A percentile compares a stretch with the other conserved stretches of the same genome.
Evolutionary conservation across 1,140 invertebrate species (phyloP).

Genomic region (Aphis gossypii): DNA sequence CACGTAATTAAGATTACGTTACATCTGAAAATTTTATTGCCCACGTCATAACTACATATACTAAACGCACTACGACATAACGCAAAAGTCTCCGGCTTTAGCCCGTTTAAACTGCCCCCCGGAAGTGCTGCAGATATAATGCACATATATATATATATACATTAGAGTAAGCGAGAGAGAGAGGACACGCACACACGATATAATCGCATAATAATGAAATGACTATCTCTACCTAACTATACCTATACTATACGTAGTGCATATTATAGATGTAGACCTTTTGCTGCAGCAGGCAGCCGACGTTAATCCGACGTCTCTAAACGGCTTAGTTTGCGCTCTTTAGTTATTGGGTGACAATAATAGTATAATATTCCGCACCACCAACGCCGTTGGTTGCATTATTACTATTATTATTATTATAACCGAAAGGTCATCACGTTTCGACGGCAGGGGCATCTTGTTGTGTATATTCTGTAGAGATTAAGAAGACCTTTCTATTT

Average conservation of each 20-base stretch:
- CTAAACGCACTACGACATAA: neutral
- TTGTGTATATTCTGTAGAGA: neutral
- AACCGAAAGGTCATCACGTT: neutral
- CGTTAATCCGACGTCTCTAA: slow-evolving; percentile 35
- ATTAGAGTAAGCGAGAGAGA: neutral
- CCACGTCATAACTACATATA: slow-evolving; percentile 33
- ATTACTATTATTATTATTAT: neutral
- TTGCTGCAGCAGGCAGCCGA: neutral
- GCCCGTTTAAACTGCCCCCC: slow-evolving; percentile 18
- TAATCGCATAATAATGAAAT: slow-evolving; percentile 41
- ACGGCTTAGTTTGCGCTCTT: slow-evolving; percentile 25
- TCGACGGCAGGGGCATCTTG: neutral
- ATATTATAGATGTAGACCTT: neutral
- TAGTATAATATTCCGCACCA: neutral
- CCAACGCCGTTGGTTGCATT: too few species aligned
- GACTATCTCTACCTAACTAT: neutral
- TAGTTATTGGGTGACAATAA: slow-evolving; percentile 14
- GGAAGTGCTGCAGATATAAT: neutral
- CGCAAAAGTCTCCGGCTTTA: slow-evolving; percentile 21
- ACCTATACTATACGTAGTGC: neutral
- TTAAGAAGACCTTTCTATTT: neutral
- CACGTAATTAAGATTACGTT: slow-evolving; percentile 58
- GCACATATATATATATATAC: neutral
- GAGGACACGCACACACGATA: neutral
- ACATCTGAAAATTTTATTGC: slow-evolving; percentile 54